A percentile compares a stretch with the other conserved stretches of the same genome.
These are phyloP conservation scores for Polymixis lichenea DNA, from an alignment of 2,888 invertebrate genomes.

Conservation along the genomic window DNA sequence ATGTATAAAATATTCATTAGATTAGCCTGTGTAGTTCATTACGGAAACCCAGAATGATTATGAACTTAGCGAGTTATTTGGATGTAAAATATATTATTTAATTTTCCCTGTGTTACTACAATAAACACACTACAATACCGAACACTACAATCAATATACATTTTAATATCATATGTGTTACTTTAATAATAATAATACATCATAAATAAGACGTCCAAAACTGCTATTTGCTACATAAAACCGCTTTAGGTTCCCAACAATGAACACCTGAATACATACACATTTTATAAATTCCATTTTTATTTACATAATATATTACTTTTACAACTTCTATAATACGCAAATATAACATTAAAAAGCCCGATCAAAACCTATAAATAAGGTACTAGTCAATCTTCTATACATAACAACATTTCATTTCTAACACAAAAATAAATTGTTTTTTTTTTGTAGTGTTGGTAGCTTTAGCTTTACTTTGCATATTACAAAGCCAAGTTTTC, in stretches of 20 bases:
- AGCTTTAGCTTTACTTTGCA: constrained; percentile 6
- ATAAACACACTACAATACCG: constrained; percentile 17
- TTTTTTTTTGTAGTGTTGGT: constrained; percentile 9
- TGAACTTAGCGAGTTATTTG: not conserved
- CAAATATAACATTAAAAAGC: constrained; percentile 32
- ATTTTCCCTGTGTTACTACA: not conserved
- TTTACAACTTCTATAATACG: constrained; percentile 12
- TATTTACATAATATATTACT: constrained; percentile 43
- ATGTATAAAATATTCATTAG: constrained; percentile 53
- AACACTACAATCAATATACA: constrained; percentile 6
- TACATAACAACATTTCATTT: constrained; percentile 12
- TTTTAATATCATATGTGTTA: constrained; percentile 15
- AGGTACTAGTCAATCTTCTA: constrained; percentile 17
- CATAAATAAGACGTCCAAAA: constrained; percentile 7
- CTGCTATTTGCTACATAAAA: constrained; percentile 10
- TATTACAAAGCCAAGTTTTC: not conserved
- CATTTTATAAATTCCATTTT: constrained; percentile 34
- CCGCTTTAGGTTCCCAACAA: constrained; percentile 36
- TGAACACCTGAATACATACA: constrained; percentile 36
- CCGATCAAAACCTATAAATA: constrained; percentile 13
- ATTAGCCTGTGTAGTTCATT: constrained; percentile 25
- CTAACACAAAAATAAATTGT: constrained; percentile 34
- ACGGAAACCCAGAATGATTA: constrained; percentile 26
- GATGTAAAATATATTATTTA: constrained; percentile 6
- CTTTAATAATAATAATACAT: constrained; percentile 18